Conservation (phyloP, 2,113 vertebrate genomes). For the Lucifuga dentata region DNA sequence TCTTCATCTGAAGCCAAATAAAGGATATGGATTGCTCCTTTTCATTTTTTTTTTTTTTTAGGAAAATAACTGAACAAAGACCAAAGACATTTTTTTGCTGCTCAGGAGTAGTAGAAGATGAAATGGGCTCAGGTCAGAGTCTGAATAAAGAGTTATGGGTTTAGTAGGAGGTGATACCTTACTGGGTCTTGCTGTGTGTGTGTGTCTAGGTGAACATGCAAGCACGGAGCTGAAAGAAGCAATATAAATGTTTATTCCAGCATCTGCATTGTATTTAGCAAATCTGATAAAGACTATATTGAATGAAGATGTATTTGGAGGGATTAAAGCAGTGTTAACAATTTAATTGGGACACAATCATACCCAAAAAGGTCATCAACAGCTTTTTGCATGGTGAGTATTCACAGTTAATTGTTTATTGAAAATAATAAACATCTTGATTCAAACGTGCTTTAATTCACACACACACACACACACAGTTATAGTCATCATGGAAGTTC, state of each 20-base stretch:
- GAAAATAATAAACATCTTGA: conserved; percentile 59
- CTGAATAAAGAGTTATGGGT: conserved; percentile 40
- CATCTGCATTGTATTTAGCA: background rate
- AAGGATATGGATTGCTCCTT: conserved; percentile 24
- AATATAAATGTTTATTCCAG: background rate
- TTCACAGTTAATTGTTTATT: conserved; percentile 58
- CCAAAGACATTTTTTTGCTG: conserved; percentile 32
- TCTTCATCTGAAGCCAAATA: conserved; percentile 24
- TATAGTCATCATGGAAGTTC: conserved; percentile 40
- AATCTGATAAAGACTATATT: background rate
- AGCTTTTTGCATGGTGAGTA: conserved; percentile 15
- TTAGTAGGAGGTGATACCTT: conserved; percentile 20
- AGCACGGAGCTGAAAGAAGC: conserved; percentile 5
- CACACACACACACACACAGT: conserved; percentile 42
- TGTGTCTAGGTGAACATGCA: conserved; percentile 19
- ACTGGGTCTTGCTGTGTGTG: conserved; percentile 2
- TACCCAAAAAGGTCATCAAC: background rate
- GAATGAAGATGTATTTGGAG: conserved; percentile 8
- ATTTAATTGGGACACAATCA: conserved; percentile 2
- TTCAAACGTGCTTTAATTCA: conserved; percentile 51
- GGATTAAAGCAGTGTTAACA: background rate
- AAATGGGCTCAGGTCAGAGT: conserved; percentile 19
- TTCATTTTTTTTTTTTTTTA: conserved; percentile 29
- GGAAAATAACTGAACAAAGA: conserved; percentile 43
- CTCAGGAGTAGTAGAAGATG: conserved; percentile 16